Conservation (phyloP, 2,113 vertebrate species). For the Suricata suricatta region DNA sequence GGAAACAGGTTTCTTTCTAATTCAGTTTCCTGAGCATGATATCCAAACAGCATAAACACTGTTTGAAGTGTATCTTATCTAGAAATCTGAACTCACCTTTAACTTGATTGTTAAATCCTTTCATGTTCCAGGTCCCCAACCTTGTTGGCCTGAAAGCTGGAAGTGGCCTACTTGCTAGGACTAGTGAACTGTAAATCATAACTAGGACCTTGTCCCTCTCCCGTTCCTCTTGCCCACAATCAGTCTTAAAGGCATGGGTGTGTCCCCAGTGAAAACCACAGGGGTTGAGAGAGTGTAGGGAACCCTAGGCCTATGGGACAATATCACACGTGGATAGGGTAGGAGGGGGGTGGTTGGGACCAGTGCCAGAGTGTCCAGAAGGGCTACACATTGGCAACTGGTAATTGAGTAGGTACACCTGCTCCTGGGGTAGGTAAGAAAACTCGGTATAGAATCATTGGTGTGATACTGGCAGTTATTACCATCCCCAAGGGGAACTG, state of each 20-base stretch:
- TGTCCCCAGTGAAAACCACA: neutral
- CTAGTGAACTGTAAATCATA: neutral
- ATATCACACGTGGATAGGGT: no score
- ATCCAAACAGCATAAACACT: neutral
- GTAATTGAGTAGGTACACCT: neutral
- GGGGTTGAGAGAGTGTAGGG: neutral
- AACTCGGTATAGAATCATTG: neutral
- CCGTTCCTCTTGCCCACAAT: neutral
- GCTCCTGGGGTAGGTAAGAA: neutral
- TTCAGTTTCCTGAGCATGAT: conserved; percentile 29
- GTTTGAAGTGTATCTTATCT: conserved; percentile 32
- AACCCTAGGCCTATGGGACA: neutral
- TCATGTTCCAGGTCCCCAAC: neutral
- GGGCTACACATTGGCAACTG: neutral
- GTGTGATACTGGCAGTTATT: neutral
- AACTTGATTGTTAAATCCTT: neutral
- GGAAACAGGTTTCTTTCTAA: conserved; percentile 39
- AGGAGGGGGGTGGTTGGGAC: neutral
- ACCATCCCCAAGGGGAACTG: neutral
- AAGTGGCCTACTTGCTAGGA: neutral
- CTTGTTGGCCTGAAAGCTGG: neutral
- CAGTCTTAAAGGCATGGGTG: neutral
- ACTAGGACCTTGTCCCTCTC: neutral
- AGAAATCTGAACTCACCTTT: conserved; percentile 44
- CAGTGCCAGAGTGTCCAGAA: neutral